A percentile compares a stretch with the other conserved stretches of the same genome.
These are phyloP conservation scores for Drosophila sp. DNA, from an alignment of 1,140 invertebrate genomes.

Conservation along the genomic window DNA sequence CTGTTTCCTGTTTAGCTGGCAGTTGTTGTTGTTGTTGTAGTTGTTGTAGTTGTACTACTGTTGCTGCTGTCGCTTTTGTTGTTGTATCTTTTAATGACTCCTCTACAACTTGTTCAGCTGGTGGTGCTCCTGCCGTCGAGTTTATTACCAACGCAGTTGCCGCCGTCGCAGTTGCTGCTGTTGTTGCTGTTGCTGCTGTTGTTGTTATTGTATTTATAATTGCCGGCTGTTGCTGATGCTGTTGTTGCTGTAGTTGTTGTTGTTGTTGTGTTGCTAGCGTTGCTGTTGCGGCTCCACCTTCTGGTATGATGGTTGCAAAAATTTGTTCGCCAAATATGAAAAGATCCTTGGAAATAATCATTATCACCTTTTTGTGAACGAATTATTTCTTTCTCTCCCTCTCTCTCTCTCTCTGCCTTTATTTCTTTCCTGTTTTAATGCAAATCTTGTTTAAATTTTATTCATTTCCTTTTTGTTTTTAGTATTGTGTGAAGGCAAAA, in stretches of 20 bases:
- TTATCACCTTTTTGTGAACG: slow-evolving; percentile 78
- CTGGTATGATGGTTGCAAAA: slow-evolving; percentile 83
- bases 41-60: slow-evolving; percentile 31
- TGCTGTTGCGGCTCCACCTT: slow-evolving; percentile 63
- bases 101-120: slow-evolving; percentile 80
- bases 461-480: slow-evolving; percentile 61
- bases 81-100: slow-evolving; percentile 71
- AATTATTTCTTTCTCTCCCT: slow-evolving; percentile 28
- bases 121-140: slow-evolving; percentile 49
- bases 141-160: slow-evolving; percentile 57
- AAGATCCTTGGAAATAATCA: slow-evolving; percentile 83
- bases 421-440: slow-evolving; percentile 37
- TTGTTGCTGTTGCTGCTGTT: slow-evolving; percentile 20
- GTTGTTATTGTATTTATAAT: slow-evolving; percentile 50
- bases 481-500: slow-evolving; percentile 53
- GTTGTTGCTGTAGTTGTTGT: slow-evolving; percentile 47
- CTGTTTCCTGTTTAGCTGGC: slow-evolving; percentile 76
- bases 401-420: slow-evolving; percentile 10
- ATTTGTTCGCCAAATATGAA: slow-evolving; percentile 83
- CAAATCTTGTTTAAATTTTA: slow-evolving; percentile 62
- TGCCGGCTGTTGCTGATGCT: slow-evolving; percentile 45
- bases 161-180: slow-evolving; percentile 29
- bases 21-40: slow-evolving; percentile 30
- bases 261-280: slow-evolving; percentile 41
- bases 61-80: slow-evolving; percentile 34